A percentile compares a stretch with the other conserved stretches of the same genome.
These are phyloP conservation scores for Phenganax stokvisi DNA, from an alignment of 92 coral and sea anemone genomes.

Conservation along the genomic window DNA sequence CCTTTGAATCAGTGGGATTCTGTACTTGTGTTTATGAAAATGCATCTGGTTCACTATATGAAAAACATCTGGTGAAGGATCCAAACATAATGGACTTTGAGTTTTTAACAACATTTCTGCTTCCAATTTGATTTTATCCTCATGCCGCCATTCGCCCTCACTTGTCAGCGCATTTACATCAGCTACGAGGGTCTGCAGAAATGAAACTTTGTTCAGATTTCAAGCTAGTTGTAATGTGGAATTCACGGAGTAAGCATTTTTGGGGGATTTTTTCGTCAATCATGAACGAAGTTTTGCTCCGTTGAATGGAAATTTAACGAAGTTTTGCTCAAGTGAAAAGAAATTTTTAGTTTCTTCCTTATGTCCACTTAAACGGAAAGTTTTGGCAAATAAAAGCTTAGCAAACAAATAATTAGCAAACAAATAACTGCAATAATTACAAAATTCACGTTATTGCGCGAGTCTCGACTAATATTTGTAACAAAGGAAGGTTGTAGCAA, in stretches of 20 bases:
- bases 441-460: background rate
- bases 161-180: constrained; percentile 93
- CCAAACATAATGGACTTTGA: constrained; percentile 89
- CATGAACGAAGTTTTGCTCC: too few species aligned
- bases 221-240: background rate
- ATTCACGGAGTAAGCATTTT: too few species aligned
- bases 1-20: constrained; percentile 72
- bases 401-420: too few species aligned
- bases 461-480: background rate
- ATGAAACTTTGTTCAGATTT: background rate
- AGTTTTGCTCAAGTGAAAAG: too few species aligned
- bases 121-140: constrained; percentile 75
- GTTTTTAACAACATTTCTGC: constrained; percentile 83
- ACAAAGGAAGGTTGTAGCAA: background rate
- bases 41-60: constrained; percentile 84
- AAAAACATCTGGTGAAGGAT: constrained; percentile 81
- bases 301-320: too few species aligned
- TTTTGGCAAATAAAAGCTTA: too few species aligned
- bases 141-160: constrained; percentile 70
- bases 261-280: too few species aligned
- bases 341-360: too few species aligned
- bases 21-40: constrained; percentile 77
- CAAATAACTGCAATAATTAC: too few species aligned
- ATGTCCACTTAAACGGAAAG: too few species aligned
- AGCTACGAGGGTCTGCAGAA: constrained; percentile 74